Evolutionary conservation across 1,140 invertebrate species (phyloP).

Genomic region (Alviniconcha marisindica): DNA sequence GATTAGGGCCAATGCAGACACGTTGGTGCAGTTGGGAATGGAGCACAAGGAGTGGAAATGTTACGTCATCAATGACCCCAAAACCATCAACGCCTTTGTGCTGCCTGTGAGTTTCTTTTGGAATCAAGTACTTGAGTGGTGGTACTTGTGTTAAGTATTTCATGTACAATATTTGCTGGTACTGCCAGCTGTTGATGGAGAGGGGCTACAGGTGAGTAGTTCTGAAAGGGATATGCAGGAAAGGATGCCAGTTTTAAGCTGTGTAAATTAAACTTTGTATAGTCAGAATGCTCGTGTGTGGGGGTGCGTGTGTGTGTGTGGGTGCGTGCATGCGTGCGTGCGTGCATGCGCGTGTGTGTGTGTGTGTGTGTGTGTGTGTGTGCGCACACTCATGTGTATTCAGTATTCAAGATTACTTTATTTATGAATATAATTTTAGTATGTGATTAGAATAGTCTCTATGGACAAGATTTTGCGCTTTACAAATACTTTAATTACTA

Average conservation of each 20-base stretch:
- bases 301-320: not conserved
- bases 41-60: constrained; percentile 77
- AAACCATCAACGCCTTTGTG: constrained; percentile 78
- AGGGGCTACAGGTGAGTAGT: no score
- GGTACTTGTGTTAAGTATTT: no score
- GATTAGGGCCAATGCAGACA: constrained; percentile 76
- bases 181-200: no score
- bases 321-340: not conserved
- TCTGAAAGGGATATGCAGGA: no score
- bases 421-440: no score
- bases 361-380: not conserved
- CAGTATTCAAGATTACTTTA: no score
- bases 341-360: not conserved
- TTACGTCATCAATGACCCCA: constrained; percentile 75
- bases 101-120: constrained; percentile 76
- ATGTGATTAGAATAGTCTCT: no score
- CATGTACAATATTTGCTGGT: no score
- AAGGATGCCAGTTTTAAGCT: no score
- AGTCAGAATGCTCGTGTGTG: not conserved
- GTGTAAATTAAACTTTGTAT: no score
- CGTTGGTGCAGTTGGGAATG: constrained; percentile 68
- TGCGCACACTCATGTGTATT: not conserved
- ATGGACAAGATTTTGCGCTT: no score
- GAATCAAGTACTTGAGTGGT: not conserved
- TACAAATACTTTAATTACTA: no score